Base-by-base conservation (phyloP, 2,797 vertebrate species). In the Myripristis jacobus region DNA sequence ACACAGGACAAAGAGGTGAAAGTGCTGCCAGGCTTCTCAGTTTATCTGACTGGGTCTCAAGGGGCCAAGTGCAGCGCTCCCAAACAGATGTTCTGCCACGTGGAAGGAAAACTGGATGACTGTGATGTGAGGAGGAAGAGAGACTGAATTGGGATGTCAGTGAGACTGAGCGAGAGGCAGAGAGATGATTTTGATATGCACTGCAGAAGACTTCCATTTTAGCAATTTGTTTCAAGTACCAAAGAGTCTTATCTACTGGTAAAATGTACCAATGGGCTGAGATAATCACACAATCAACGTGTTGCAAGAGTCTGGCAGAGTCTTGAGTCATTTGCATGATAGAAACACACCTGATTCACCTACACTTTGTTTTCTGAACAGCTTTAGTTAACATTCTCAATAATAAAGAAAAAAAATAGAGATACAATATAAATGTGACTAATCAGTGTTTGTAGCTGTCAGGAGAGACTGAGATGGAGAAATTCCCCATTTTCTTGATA, bases 31-130 rank as follows among this genome's bases (percentile, higher is more conserved):
- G 68, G 41, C 75, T 50, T 70, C 75, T 69, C 19, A 8, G 59
- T 68, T 73, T 76, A 69, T 80, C 50, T 43, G 82, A 67, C 75
- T 74, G 21, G 24, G 63, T 62, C 83, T 77, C 77, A 84, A 71
- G 63, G 55, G 59, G 53, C n/a, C 65, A 57, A 73, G 63, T 36
- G 25, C 48, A 77, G 65, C 60, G 59, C 80, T 84, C 81, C 70
- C 75, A 66, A 84, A 81, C 88, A 90, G 87, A 89, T 90, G 88
- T 66, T 82, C 59, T 66, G 67, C 81, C 85, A 81, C 77, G 81
- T 77, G 83, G 84, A 83, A 69, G 43, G 54, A 63, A 70, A 62
- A 64, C 38, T 74, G 70, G 71, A 80, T 81, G 82, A 84, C 73
- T 70, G 36, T 87, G 76, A 89, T 87, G 84, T 86, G 61, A 31